phyloP scores from a whole-genome alignment of 2,797 vertebrate species.

The Sarcophilus harrisii region DNA sequence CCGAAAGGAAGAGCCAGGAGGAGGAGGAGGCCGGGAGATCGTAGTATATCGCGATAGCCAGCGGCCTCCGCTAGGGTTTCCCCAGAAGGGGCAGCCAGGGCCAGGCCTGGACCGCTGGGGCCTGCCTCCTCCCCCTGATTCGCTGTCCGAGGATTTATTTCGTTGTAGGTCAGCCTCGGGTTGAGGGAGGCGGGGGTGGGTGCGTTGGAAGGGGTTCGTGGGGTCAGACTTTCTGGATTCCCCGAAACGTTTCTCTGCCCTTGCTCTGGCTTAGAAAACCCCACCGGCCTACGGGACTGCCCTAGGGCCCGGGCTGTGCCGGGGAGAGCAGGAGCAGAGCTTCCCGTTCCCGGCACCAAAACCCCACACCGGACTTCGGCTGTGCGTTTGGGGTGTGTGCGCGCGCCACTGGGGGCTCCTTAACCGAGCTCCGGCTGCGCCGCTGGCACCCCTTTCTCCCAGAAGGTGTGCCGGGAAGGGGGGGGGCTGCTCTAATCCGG shows the following conservation, averaged over 20 bases:
- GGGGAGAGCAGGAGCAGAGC: background rate
- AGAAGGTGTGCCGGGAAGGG: constrained; percentile 52
- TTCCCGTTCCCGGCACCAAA: background rate
- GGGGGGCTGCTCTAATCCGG: constrained; percentile 74
- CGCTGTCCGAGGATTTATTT: background rate
- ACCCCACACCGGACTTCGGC: background rate
- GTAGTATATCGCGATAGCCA: background rate
- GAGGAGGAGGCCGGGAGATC: background rate
- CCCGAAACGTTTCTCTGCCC: background rate
- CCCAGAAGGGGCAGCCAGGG: background rate
- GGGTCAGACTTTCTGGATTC: background rate
- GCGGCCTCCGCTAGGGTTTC: background rate
- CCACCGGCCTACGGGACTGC: background rate
- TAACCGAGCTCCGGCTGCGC: constrained; percentile 36
- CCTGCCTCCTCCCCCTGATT: background rate
- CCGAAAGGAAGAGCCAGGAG: background rate
- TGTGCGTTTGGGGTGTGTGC: background rate
- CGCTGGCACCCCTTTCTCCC: constrained; percentile 73
- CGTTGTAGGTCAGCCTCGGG: background rate
- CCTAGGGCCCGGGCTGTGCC: too few species aligned
- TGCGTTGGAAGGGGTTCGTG: background rate
- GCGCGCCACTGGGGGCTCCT: background rate
- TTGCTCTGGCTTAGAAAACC: background rate
- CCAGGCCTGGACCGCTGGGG: background rate
- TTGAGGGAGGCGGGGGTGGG: background rate